Base-by-base conservation (phyloP, 2,113 vertebrate genomes). In the Pholis gunnellus region DNA sequence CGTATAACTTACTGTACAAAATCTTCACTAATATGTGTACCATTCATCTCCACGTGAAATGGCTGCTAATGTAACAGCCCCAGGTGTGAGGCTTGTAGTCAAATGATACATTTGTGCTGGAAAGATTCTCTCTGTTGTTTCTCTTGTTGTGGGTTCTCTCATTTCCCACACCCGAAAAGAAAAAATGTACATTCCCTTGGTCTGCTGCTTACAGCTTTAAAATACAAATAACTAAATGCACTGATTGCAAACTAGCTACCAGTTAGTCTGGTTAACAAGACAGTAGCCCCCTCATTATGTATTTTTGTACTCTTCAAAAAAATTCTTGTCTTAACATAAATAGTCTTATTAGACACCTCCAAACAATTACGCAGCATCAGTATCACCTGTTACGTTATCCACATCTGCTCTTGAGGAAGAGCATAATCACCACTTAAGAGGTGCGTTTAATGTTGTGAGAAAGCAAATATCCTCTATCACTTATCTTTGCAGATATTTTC, bases 21-120 rank as follows among this genome's bases (percentile, higher is more conserved):
- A 63, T 42, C n/a, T n/a, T 40, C 11, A 54, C 5, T 5, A 56
- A 71, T 22, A 18, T 40, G n/a, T 64, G 50, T 61, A 44, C 11
- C 25, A 25, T 79, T 69, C 10, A 40, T 50, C 34, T 34, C 11
- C 17, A 22, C 17, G 61, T 40, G 6, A 66, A 27, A 65, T 38
- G 13, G 22, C 15, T 52, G 31, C 6, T 65, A 25, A 75, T 50
- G 40, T n/a, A 61, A 74, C 13, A 75, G 22, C 6, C 71, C 17
- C 0, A 1, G 15, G 50, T 40, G 13, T 29, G 29, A 40, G 31
- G 9, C 9, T n/a, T 36, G 20, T 11, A 20, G 27, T 38, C 22
- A 75, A 64, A 75, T 15, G 9, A 65, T 36, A 52, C 25, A 38
- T n/a, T 27, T 29, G n/a, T 65, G 74, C n/a, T 20, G 22, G 20